phyloP scores from a whole-genome alignment of 64 coral and sea anemone species.

The Catalaphyllia jardinei region DNA sequence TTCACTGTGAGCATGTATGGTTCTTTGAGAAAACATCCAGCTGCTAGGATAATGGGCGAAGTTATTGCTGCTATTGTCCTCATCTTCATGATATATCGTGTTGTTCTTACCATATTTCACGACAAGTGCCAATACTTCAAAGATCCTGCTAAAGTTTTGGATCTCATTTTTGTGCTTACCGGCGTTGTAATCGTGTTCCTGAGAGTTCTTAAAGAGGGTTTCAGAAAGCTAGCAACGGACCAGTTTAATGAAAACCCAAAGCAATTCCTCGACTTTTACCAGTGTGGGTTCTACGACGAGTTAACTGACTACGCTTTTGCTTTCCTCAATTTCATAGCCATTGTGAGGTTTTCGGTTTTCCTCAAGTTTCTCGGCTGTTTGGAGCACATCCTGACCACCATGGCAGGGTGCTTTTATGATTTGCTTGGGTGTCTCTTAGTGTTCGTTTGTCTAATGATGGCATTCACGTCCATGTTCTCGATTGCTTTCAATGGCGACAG shows the following conservation, averaged over 20 bases:
- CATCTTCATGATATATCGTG: constrained; percentile 52
- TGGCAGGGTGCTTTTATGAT: constrained; percentile 42
- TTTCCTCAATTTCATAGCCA: constrained; percentile 68
- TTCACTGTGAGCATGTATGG: constrained; percentile 60
- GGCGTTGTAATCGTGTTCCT: constrained; percentile 54
- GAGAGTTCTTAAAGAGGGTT: constrained; percentile 31
- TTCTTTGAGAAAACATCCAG: constrained; percentile 31
- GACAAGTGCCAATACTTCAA: constrained; percentile 57
- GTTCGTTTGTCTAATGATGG: constrained; percentile 57
- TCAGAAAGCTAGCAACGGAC: constrained; percentile 34
- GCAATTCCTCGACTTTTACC: constrained; percentile 59
- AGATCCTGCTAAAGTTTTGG: constrained; percentile 41
- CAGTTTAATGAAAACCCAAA: constrained; percentile 37
- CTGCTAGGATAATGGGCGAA: constrained; percentile 30
- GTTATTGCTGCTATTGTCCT: constrained; percentile 27
- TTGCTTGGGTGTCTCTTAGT: constrained; percentile 47
- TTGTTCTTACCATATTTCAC: constrained; percentile 43
- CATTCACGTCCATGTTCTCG: constrained; percentile 59
- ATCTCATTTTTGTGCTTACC: constrained; percentile 54
- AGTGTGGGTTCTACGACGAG: constrained; percentile 69
- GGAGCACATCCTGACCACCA: constrained; percentile 52
- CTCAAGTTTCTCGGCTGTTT: constrained; percentile 59
- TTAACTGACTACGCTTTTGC: constrained; percentile 57
- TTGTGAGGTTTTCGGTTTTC: constrained; percentile 62
- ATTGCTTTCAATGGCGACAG: constrained; percentile 56